Conservation (phyloP, 2,888 invertebrate species). For the Phyto melanocephala region DNA sequence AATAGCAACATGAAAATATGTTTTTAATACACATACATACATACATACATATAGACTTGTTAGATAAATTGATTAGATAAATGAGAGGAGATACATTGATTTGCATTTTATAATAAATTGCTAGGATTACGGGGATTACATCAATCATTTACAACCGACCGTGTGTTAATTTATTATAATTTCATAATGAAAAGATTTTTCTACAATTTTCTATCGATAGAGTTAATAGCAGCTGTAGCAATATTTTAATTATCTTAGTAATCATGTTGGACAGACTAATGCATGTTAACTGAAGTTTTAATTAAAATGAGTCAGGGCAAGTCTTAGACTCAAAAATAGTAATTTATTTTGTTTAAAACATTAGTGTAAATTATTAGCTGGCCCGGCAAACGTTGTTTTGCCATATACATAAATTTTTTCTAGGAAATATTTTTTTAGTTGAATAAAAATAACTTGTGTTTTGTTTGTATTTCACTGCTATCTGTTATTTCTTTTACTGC, state of each 20-base stretch:
- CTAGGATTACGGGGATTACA: constrained; percentile 7
- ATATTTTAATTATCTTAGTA: background rate
- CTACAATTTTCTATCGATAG: background rate
- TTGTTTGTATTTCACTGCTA: too few species aligned
- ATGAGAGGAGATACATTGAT: constrained; percentile 39
- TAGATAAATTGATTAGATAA: constrained; percentile 12
- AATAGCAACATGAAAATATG: too few species aligned
- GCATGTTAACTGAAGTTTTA: background rate
- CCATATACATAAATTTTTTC: too few species aligned
- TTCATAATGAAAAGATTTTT: background rate
- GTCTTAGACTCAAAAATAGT: too few species aligned
- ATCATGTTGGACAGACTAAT: background rate
- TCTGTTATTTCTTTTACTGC: too few species aligned
- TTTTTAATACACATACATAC: background rate
- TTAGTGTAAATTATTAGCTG: too few species aligned
- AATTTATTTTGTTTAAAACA: too few species aligned
- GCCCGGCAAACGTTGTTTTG: too few species aligned
- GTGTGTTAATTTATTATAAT: constrained; percentile 23
- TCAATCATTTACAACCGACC: constrained; percentile 35
- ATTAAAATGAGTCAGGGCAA: too few species aligned
- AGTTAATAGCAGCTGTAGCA: background rate
- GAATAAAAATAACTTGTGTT: too few species aligned
- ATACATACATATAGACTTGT: background rate
- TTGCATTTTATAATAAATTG: constrained; percentile 37
- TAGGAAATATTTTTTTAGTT: too few species aligned